Evolutionary conservation across 2,888 invertebrate genomes (phyloP), one percentile per base, ranked within the genome.

Genomic region (Patella pellucida): DNA sequence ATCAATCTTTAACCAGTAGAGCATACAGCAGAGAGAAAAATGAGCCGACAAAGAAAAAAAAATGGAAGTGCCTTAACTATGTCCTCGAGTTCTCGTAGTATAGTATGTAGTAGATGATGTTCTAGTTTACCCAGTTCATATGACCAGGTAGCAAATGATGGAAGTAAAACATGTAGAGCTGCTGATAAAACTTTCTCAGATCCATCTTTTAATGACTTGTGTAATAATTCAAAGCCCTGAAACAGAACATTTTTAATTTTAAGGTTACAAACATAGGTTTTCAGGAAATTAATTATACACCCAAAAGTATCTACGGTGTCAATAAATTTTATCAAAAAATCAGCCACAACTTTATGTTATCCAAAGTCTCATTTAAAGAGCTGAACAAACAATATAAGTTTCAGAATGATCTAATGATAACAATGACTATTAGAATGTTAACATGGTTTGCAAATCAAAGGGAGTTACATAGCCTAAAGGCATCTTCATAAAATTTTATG

Each of bases 141-240:
- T 3, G 94, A 93, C 94, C 94, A 94, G 84, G 93, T 92, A 0
- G 94, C 94, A 78, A 94, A 89, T 52, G 94, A 93, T 1, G 94
- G 94, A 80, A 94, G 91, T 72, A 94, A 91, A 68, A 93, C 89
- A 76, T 92, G 91, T 50, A 92, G 91, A 19, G 93, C 92, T 56
- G 92, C 90, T 73, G 92, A 91, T 15, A 93, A 91, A 9, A 94
- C 94, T 77, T 90, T 90, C 78, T 92, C 90, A 71, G 93, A 92
- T 2, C 91, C 82, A 85, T 94, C 94, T 75, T 92, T 92, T 68
- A 94, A 89, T n/a, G 93, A 92, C 19, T 91, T 92, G 76, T 93
- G 89, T 14, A 93, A 92, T 79, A 94, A 88, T 85, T 94, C 93
- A 78, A 82, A 85, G 27, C 86, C 89, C 91, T 91, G 82, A 78